Base-by-base conservation (phyloP, 2,797 vertebrate species). In the Lacerta agilis region DNA sequence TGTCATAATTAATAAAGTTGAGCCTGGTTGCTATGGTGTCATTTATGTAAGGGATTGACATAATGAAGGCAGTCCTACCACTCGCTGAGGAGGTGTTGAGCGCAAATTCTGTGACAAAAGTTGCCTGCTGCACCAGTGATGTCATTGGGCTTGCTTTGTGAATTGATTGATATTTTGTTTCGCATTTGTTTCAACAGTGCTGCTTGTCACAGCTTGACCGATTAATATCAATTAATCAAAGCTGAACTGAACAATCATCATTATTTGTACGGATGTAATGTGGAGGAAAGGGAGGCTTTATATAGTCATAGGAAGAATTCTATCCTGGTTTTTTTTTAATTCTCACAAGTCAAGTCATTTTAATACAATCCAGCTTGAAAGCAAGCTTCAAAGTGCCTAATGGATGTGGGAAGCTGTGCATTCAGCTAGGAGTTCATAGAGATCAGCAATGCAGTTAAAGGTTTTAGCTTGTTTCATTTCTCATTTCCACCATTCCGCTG, bases 1-100 rank as follows among this genome's bases (percentile, higher is more conserved):
- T 85, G 78, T 79, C 73, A 66, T 66, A 88, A 86, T 92, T 88
- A 90, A 83, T 90, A 91, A 78, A 25, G 17, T 55, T 43, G 89
- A 89, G 75, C 13, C 41, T 75, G 75, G 85, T 86, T 73, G 49
- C 73, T 2, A 11, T 67, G 61, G 79, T 91, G 78, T 25, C 79
- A 61, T 79, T 93, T 88, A 4, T 69, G 36, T 77, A 90, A 86
- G 71, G 61, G 77, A 18, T 1, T 61, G 75, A 41, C 81, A 23
- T 36, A 77, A 58, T 0, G 5, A 23, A 79, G 41, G 72, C 67
- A n/a, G 2, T 81, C 45, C 27, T 11, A 2, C 82, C 78, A 89
- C 55, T 89, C 2, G 8, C 71, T 64, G 41, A 64, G 36, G 89
- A 77, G 27, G 49, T 82, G 86, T 82, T 41, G 36, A 55, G 64